A percentile compares a stretch with the other conserved stretches of the same genome.
Conservation (phyloP, 2,888 invertebrate genomes). For the Rutpela maculata region DNA sequence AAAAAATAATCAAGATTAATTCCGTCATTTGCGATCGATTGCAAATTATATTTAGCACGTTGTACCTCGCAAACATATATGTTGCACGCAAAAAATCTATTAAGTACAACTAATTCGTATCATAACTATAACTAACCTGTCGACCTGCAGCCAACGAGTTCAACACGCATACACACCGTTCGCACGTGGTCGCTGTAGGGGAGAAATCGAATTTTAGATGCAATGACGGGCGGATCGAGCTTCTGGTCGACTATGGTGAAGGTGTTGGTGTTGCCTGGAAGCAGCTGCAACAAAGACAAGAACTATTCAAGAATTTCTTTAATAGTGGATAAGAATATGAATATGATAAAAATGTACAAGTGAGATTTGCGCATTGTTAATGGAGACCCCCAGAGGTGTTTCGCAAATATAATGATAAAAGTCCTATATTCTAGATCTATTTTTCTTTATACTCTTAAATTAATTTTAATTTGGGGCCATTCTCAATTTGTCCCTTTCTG, state of each 20-base stretch:
- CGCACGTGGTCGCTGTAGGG: slow-evolving; percentile 87
- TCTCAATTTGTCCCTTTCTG: too few relatives aligned
- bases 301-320: background rate
- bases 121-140: slow-evolving; percentile 77
- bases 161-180: slow-evolving; percentile 88
- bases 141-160: slow-evolving; percentile 88
- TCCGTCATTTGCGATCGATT: slow-evolving; percentile 6
- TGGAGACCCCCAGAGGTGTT: too few relatives aligned
- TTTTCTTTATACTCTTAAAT: too few relatives aligned
- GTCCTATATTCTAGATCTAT: too few relatives aligned
- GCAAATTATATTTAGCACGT: slow-evolving; percentile 39
- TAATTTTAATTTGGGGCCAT: too few relatives aligned
- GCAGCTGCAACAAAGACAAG: slow-evolving; percentile 78
- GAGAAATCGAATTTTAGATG: slow-evolving; percentile 85
- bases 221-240: slow-evolving; percentile 85
- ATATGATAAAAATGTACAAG: too few relatives aligned
- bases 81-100: slow-evolving; percentile 40
- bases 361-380: too few relatives aligned
- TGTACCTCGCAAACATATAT: slow-evolving; percentile 3
- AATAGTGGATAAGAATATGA: too few relatives aligned
- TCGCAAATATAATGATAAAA: too few relatives aligned
- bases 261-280: slow-evolving; percentile 88
- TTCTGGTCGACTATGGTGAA: slow-evolving; percentile 84
- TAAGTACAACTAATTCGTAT: slow-evolving; percentile 27
- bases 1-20: slow-evolving; percentile 29